Conservation (phyloP, 2,113 vertebrate species). For the Leptosomus discolor region DNA sequence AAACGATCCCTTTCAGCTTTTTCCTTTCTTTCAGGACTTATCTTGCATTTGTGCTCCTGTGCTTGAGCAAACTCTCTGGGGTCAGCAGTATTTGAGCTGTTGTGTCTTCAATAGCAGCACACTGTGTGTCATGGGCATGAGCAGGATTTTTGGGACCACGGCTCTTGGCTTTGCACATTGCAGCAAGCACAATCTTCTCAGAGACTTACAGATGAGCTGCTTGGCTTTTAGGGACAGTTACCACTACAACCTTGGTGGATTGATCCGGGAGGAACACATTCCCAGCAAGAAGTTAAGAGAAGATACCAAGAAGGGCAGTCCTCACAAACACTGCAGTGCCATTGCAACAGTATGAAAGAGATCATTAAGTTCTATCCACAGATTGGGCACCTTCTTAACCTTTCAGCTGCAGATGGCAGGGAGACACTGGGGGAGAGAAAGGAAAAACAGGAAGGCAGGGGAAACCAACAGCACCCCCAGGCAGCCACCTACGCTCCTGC, state of each 20-base stretch:
- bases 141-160: neutral
- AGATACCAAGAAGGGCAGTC: neutral
- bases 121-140: neutral
- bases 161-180: neutral
- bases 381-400: neutral
- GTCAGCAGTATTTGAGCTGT: neutral
- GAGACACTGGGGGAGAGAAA: neutral
- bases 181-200: neutral
- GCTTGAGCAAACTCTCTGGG: neutral
- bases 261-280: fast-evolving
- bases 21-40: neutral
- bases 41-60: neutral
- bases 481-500: neutral
- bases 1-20: neutral
- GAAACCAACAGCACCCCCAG: neutral
- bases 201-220: neutral
- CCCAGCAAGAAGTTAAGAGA: neutral
- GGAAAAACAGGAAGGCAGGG: neutral
- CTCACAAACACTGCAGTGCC: neutral
- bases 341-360: neutral
- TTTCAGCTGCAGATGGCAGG: neutral
- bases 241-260: neutral
- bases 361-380: neutral
- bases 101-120: neutral
- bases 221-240: neutral